Evolutionary conservation across 2,113 vertebrate genomes (phyloP), one percentile per base, ranked within the genome.

Genomic region (Suncus etruscus): DNA sequence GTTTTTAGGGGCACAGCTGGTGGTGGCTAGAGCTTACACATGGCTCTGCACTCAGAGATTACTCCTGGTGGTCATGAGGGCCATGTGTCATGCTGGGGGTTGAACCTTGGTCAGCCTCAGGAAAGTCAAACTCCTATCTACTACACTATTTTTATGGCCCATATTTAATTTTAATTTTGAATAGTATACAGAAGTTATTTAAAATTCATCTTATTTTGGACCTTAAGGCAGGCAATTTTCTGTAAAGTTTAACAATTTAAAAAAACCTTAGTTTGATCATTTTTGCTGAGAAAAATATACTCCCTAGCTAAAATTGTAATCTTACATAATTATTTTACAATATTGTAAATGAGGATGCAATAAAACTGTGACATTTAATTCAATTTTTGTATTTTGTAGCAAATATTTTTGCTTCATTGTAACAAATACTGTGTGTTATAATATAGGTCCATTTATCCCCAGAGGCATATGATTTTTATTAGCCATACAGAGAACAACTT

Each of bases 251-350:
- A 89, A 63, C 50, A 69, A 47, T 69, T 69, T 79, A 18, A 54
- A 14, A 79, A 92, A 66, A 83, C 72, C 83, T 11, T 74, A 79
- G 1, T 54, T 78, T 63, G 39, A 27, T 76, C 83, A 58, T 48
- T 72, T 86, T 86, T 87, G 58, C 27, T 83, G 16, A 72, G 50
- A 86, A 2, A 87, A 68, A 22, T 32, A 18, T 54, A n/a, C 89
- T 72, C 63, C 0, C 11, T 77, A 66, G 0, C 76, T 77, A 70
- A 51, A 90, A 73, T 31, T 2, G 9, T 14, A 89, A 24, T 45
- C 15, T 14, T 27, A 69, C 18, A 48, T 39, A 81, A 25, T 1
- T 50, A 8, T 61, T 7, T 32, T 54, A 32, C 25, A 86, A 20
- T 18, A 77, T 73, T 68, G 45, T 18, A 82, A 94, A 22, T 86